Conservation (phyloP, 37 sponge, comb jelly and placozoan genomes). For the Aplysina aerophoba region DNA sequence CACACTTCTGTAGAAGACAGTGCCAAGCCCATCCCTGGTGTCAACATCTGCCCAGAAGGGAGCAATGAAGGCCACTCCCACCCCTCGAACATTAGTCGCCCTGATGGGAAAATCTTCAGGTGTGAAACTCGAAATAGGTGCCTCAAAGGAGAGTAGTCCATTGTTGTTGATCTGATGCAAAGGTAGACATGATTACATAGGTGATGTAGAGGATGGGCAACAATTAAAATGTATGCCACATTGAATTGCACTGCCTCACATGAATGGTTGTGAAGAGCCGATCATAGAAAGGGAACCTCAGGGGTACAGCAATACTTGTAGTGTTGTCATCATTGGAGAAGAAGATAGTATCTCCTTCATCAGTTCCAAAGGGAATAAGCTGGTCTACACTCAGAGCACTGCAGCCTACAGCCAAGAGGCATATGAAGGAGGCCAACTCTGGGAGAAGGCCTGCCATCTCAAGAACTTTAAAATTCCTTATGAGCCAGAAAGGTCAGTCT, state of each 20-base stretch:
- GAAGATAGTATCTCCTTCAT: constrained; percentile 3
- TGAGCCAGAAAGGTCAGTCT: too few species aligned
- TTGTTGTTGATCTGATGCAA: constrained; percentile 27
- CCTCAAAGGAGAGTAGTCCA: constrained; percentile 33
- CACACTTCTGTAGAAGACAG: constrained; percentile 9
- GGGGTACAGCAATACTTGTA: not conserved
- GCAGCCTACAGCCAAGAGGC: too few species aligned
- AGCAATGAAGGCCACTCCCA: constrained; percentile 31
- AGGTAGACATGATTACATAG: too few species aligned
- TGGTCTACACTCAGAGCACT: not conserved
- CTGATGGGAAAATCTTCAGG: not conserved
- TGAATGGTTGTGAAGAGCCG: constrained; percentile 8
- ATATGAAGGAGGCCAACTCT: too few species aligned
- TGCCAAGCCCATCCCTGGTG: not conserved
- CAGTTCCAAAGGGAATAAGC: constrained; percentile 9
- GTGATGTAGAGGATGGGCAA: too few species aligned
- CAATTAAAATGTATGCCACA: too few species aligned
- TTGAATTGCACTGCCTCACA: not conserved
- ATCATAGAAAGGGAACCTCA: constrained; percentile 15
- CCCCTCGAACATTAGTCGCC: not conserved
- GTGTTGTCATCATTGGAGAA: constrained; percentile 36
- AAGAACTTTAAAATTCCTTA: too few species aligned
- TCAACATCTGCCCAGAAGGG: constrained; percentile 35
- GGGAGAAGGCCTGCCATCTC: too few species aligned
- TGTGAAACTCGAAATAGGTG: constrained; percentile 7